Base-by-base conservation (phyloP, 1,140 invertebrate genomes). In the Globodera ellingtonae region DNA sequence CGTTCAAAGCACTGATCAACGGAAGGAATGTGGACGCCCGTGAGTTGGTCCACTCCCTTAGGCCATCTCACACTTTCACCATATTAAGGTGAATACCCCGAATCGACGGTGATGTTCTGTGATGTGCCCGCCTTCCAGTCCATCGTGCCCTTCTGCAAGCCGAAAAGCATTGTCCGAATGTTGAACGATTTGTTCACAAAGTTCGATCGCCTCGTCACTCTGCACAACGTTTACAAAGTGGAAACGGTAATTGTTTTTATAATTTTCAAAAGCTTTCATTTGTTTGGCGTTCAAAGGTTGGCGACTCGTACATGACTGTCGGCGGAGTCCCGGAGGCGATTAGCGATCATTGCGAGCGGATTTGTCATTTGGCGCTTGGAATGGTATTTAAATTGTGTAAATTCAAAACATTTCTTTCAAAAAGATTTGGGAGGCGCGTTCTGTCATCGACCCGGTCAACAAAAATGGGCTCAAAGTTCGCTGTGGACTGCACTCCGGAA, bases 221-320 rank as follows among this genome's bases (percentile, higher is more conserved):
- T 87, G n/a, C 86, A 89, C 35, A 81, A 79, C 24, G 85, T 78
- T 65, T 87, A 18, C 74, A 89, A 98, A 96, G 96, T 99, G 62
- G 97, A 99, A 91, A 99, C 97, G n/a, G 94, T 62, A 18, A 21
- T 72, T 21, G n/a, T 2, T 18, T 69, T 76, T 76, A 77, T 76
- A 44, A 77, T 75, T 77, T 78, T 2, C 35, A 77, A n/a, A 74
- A 72, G 71, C 79, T 2, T 24, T 18, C 2, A 76, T 76, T 72
- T 76, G 47, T 81, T 13, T 78, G 81, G 18, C 15, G 3, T 76
- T 8, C 24, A 47, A 46, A 78, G 76, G 79, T 98, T 35, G 96
- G 96, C 84, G 97, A 98, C 90, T 98, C 98, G 90, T 99, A 98
- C 90, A 98, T 99, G 96, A 95, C 96, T 1, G 95, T 98, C 6